Evolutionary conservation across 1,140 invertebrate species (phyloP).

Genomic region (Sinonovacula constricta): DNA sequence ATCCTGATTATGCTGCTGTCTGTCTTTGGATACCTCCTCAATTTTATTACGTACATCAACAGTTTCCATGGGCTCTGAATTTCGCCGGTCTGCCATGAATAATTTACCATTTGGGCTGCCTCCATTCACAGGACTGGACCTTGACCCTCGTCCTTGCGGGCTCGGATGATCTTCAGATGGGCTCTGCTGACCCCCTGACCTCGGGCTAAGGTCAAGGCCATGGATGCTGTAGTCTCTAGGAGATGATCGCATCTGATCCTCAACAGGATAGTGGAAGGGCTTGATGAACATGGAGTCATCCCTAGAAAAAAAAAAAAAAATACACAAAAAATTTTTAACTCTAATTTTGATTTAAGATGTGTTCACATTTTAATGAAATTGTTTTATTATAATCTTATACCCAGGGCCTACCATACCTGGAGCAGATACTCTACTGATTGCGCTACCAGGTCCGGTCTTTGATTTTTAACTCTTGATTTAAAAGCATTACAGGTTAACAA

Average conservation of each 20-base stretch:
- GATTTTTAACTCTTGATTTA: not conserved
- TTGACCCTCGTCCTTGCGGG: not conserved
- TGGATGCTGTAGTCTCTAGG: slow-evolving; percentile 29
- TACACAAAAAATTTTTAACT: not conserved
- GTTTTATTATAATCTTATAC: not conserved
- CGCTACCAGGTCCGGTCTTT: not conserved
- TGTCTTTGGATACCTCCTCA: not conserved
- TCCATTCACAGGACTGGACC: not conserved
- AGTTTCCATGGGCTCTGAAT: not conserved
- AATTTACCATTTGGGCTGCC: slow-evolving; percentile 3
- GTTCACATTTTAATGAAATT: not conserved
- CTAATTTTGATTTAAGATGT: not conserved
- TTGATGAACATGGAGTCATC: slow-evolving; percentile 10
- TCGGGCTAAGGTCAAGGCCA: slow-evolving; percentile 46
- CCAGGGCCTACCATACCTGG: not conserved
- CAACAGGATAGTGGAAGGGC: not conserved
- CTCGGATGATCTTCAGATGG: slow-evolving; percentile 1
- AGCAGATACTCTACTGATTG: not conserved
- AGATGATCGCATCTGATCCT: slow-evolving; percentile 5
- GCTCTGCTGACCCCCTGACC: slow-evolving; percentile 11
- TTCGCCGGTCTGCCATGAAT: not conserved
- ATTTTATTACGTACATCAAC: not conserved
- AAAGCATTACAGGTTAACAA: not conserved
- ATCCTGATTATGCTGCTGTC: not conserved
- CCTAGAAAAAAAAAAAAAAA: slow-evolving; percentile 26